Base-by-base conservation (phyloP, 2,888 invertebrate species). In the Achlya flavicornis region DNA sequence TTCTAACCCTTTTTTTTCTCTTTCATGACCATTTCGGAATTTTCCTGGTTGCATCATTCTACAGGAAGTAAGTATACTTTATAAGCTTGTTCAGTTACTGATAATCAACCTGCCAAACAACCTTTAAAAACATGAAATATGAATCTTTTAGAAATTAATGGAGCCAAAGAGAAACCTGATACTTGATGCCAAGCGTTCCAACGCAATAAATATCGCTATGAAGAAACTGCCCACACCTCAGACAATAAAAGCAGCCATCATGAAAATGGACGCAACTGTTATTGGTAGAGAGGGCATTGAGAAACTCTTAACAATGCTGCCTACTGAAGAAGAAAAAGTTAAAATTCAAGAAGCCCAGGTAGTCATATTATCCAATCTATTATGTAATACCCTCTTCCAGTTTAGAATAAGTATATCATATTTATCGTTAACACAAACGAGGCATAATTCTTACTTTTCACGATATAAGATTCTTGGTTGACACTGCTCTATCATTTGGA, bases 131-230 rank as follows among this genome's bases (percentile, higher is more conserved):
- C 41, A 41, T 58, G 14, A 43, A 61, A 53, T 60, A 14, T 63
- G 1, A n/a, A 58, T 16, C 61, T 71, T 76, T 64, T 76, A 93
- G 93, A 93, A 93, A 81, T 71, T 93, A 74, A 87, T 89, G 86
- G 93, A 93, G 80, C 93, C 93, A 83, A 93, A 93, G 83, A 87
- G 89, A 76, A 92, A 92, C 77, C 75, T 99, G 64, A 99, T 99
- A 57, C 93, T 99, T 89, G 98, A 99, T 88, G 97, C 98, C 59
- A 99, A 99, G 88, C 95, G 99, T 72, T 99, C 99, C 8, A 99
- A 99, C 89, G 99, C 99, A 57, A 99, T 99, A 77, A 99, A 99
- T 88, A 99, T 99, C 79, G 99, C 99, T 16, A 97, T 99, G 97
- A 99, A 99, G 32, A 99, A 99, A 87, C 94, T 99, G 71, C 99